Base-by-base conservation (phyloP, 1,140 invertebrate species). In the Capitella teleta region DNA sequence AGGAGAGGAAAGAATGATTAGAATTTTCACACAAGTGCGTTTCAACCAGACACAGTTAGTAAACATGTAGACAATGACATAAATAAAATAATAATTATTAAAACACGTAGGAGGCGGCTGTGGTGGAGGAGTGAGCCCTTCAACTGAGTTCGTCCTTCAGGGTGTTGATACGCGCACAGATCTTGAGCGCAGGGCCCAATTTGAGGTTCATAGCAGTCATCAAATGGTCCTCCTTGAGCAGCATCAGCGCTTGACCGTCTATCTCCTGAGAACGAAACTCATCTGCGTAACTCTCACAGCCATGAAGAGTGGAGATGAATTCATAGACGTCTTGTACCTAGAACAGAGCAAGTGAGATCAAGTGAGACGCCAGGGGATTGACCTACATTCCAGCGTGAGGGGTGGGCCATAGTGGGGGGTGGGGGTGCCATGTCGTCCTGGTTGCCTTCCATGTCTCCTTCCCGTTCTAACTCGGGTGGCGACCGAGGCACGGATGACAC, bases 181-280 rank as follows among this genome's bases (percentile, higher is more conserved):
- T 92, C 74, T 97, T 97, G 14, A 96, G 73, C 0, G 91, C 91
- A 0, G 91, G 91, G 1, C 91, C 92, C 0, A 96, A 77, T 63
- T 94, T 94, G 78, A 96, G 94, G 28, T 82, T 84, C 81, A 97
- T 91, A 3, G 88, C 86, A 25, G 84, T 84, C 77, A 95, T 93
- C 8, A 97, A 73, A 73, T 97, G 90, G 62, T 95, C 89, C 53
- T 90, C 89, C 66, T 91, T 90, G n/a, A 96, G 79, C 38, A 96
- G 74, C 76, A 95, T 80, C 19, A 97, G 68, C 5, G 91, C 52
- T 38, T 47, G 45, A 8, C 52, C 52, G 64, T 96, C 91, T 55
- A 97, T 95, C 72, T 96, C 91, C 66, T 96, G 90, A 45, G 86
- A 82, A 1, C 84, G 79, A 74, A 97, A 97, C 66, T 95, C 91